Base-by-base conservation (phyloP, 2,113 vertebrate species). In the Numenius arquata region DNA sequence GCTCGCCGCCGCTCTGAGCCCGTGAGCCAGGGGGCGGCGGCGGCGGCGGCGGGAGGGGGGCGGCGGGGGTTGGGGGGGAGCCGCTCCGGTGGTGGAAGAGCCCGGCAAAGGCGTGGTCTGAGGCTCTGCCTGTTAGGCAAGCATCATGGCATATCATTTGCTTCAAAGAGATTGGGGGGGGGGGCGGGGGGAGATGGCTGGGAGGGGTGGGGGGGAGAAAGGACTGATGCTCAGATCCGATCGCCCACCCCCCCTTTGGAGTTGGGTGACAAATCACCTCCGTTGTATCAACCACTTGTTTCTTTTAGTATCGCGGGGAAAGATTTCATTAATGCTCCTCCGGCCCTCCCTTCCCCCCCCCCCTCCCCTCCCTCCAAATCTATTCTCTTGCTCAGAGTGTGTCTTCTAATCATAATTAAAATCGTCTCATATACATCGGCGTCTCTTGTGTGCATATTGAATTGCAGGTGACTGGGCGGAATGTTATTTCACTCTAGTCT, bases 321-420 rank as follows among this genome's bases (percentile, higher is more conserved):
- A 96, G 85, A 93, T 96, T 96, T 95, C 94, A 93, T 95, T 94
- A 94, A 93, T 89, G 90, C 40, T 83, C 58, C 72, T 93, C 67
- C 67, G 34, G 29, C 40, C 59, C 55, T 41, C 50, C 43, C 23
- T 27, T 27, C 48, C 53, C 19, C 1, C 5, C 15, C 73, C n/a
- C 30, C 41, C 41, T 45, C 47, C 62, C 89, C 86, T 81, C 90
- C 95, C 88, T 90, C 85, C 92, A 93, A 95, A 96, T 93, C 92
- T 95, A 96, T 95, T 96, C 95, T 94, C 87, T 91, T 75, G 66
- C 93, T 93, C 95, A 63, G 93, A 95, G 95, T 94, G 96, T 87
- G 94, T 79, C 94, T 96, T 95, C 95, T 96, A 96, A 97, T 97
- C 96, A 95, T 97, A 97, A 97, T 97, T 97, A 97, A 97, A 97